Evolutionary conservation across 2,113 vertebrate species (phyloP).

Genomic region (Cnemophilus loriae): DNA sequence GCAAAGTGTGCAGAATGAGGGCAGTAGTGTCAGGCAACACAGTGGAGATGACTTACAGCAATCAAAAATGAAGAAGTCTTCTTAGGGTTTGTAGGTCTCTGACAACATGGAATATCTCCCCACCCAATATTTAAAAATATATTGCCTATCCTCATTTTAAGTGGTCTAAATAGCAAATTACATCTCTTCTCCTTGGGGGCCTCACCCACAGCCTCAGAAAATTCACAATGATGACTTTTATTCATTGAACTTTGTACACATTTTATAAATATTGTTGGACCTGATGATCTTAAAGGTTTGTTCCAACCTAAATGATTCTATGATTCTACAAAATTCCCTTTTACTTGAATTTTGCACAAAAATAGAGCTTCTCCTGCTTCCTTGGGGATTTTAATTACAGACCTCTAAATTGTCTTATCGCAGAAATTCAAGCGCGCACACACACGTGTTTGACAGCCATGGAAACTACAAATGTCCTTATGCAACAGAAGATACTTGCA

Average conservation of each 20-base stretch:
- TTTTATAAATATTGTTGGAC: neutral
- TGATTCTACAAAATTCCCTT: neutral
- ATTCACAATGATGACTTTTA: neutral
- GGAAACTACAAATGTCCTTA: neutral
- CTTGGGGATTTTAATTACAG: neutral
- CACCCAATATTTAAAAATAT: neutral
- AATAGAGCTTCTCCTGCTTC: neutral
- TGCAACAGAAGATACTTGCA: neutral
- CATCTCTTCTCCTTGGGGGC: neutral
- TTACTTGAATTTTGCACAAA: neutral
- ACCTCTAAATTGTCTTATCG: neutral
- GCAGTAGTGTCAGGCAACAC: neutral
- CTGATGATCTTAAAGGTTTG: neutral
- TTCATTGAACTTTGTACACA: neutral
- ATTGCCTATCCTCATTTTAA: neutral
- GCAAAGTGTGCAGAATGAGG: neutral
- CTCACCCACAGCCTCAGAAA: neutral
- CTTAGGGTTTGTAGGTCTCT: neutral
- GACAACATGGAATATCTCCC: neutral
- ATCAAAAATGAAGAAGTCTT: neutral
- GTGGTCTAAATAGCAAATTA: neutral
- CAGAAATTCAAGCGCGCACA: accelerated
- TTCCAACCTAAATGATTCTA: neutral
- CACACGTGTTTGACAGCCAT: neutral
- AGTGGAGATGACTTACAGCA: neutral